A percentile compares a stretch with the other conserved stretches of the same genome.
These are phyloP conservation scores for Rhinichthys osculus DNA, from an alignment of 2,797 vertebrate species.

Conservation along the genomic window DNA sequence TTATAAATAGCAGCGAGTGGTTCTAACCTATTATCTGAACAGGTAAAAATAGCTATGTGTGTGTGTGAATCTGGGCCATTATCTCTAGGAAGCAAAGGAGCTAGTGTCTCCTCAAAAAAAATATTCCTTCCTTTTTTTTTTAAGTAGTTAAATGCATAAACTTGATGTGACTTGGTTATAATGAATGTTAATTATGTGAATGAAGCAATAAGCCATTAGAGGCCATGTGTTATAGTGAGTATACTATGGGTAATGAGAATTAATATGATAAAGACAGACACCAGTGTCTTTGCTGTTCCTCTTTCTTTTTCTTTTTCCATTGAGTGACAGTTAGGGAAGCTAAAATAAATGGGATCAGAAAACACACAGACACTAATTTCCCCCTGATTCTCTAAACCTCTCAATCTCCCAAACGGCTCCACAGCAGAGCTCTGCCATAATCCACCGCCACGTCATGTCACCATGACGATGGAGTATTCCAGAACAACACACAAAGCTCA, in stretches of 20 bases:
- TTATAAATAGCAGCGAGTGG: conserved; percentile 13
- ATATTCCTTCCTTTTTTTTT: not conserved
- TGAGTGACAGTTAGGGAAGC: conserved; percentile 9
- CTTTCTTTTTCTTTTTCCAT: conserved; percentile 1
- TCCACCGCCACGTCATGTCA: conserved; percentile 27
- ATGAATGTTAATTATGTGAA: not conserved
- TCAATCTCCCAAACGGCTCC: conserved; percentile 31
- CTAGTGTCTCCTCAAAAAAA: not conserved
- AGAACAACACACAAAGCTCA: conserved; percentile 44
- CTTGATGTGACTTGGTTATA: not conserved
- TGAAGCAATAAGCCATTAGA: not conserved
- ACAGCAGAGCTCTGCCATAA: conserved; percentile 20
- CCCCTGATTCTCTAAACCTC: conserved; percentile 34
- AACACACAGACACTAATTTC: conserved; percentile 35
- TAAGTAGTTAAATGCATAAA: not conserved
- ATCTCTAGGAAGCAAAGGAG: not conserved
- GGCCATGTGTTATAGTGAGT: not conserved
- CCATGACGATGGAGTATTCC: conserved; percentile 52
- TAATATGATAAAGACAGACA: not conserved
- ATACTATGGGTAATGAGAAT: not conserved
- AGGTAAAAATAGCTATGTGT: not conserved
- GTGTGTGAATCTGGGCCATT: not conserved
- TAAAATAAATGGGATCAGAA: conserved; percentile 37
- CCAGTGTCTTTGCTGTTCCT: not conserved
- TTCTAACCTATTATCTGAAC: not conserved